These are phyloP conservation scores for Schizopygopsis malacanthus DNA, from an alignment of 2,797 vertebrate genomes.

Conservation along the genomic window DNA sequence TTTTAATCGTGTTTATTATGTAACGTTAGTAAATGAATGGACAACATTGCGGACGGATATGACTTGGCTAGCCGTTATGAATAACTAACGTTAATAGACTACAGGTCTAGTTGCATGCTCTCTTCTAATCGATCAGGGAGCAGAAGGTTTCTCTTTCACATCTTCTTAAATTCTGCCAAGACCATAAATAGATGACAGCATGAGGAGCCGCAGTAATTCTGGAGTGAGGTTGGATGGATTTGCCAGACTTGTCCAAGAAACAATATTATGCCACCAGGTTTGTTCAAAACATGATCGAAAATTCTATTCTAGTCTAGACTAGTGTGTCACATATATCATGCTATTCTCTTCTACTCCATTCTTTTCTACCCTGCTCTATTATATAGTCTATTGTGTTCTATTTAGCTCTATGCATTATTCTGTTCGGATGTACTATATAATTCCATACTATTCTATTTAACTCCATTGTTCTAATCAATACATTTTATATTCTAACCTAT, in stretches of 20 bases:
- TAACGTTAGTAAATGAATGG: neutral
- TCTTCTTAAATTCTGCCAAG: neutral
- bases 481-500: neutral
- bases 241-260: constrained; percentile 90
- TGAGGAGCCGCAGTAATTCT: constrained; percentile 97
- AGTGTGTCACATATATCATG: neutral
- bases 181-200: constrained; percentile 64
- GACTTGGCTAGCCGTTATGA: neutral
- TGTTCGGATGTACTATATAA: neutral
- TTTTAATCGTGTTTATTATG: neutral
- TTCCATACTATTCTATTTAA: neutral
- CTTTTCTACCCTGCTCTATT: neutral
- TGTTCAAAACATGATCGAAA: constrained; percentile 36
- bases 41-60: constrained; percentile 2
- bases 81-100: neutral
- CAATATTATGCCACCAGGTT: constrained; percentile 94
- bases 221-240: constrained; percentile 94
- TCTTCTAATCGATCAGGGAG: neutral
- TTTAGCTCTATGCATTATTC: neutral
- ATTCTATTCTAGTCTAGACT: neutral
- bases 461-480: neutral
- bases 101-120: neutral
- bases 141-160: neutral
- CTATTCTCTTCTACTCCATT: neutral
- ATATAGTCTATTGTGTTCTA: neutral